phyloP scores from a whole-genome alignment of 2,888 invertebrate genomes.

The Meandrusa payeni region DNA sequence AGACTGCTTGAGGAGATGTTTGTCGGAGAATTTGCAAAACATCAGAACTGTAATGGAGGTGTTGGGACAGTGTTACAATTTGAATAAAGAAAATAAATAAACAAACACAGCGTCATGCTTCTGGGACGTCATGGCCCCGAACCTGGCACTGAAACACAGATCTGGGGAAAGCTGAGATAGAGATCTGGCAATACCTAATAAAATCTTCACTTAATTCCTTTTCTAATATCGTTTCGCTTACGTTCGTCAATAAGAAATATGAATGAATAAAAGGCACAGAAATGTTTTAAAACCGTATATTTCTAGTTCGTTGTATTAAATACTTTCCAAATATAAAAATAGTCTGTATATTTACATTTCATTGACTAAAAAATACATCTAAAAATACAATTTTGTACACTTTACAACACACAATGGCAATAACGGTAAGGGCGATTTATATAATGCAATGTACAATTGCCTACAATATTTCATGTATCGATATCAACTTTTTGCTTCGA shows the following conservation, averaged over 20 bases:
- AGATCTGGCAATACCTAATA: no score
- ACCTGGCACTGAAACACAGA: no score
- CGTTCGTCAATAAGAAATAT: no score
- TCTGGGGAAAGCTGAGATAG: no score
- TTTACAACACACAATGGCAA: slow-evolving; percentile 47
- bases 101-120: no score
- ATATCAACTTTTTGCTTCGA: no score
- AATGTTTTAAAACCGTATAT: slow-evolving; percentile 27
- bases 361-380: slow-evolving; percentile 7
- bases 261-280: slow-evolving; percentile 17
- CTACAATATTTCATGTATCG: no score
- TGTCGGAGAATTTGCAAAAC: slow-evolving; percentile 40
- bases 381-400: slow-evolving; percentile 46
- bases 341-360: slow-evolving; percentile 13
- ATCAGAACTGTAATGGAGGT: slow-evolving; percentile 39
- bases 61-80: slow-evolving; percentile 45
- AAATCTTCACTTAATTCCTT: no score
- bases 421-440: slow-evolving; percentile 21
- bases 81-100: slow-evolving; percentile 7
- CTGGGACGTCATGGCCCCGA: no score
- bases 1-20: slow-evolving; percentile 40
- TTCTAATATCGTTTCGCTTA: no score
- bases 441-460: no score
- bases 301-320: slow-evolving; percentile 21
- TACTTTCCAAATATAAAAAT: slow-evolving; percentile 15